phyloP scores from a whole-genome alignment of 2,888 invertebrate genomes.

The Gymnoscelis rufifasciata region DNA sequence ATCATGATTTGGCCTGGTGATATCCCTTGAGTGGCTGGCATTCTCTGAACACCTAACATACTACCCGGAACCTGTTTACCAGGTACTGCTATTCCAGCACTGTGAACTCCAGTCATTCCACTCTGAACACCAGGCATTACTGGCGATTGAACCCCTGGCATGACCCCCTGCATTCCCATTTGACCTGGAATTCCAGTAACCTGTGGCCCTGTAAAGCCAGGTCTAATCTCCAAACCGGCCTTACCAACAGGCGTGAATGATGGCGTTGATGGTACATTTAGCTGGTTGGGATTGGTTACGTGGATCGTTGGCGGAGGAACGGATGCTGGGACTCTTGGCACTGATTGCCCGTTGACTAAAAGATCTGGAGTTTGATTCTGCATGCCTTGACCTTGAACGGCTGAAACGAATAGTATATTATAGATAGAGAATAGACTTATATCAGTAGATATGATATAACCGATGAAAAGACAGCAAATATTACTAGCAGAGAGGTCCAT shows the following conservation, averaged over 20 bases:
- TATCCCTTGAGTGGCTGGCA: constrained; percentile 1
- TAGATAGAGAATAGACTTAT: not conserved
- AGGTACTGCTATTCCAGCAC: not conserved
- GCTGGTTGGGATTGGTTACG: constrained; percentile 35
- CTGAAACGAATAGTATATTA: not conserved
- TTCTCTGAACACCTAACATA: constrained; percentile 6
- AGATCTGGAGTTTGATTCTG: constrained; percentile 62
- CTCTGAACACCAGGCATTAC: not conserved
- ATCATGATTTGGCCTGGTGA: not conserved
- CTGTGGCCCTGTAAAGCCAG: constrained; percentile 8
- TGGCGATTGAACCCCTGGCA: not conserved
- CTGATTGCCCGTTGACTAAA: constrained; percentile 52
- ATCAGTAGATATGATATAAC: not conserved
- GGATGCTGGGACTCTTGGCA: constrained; percentile 24
- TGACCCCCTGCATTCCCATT: constrained; percentile 1
- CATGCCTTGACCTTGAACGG: constrained; percentile 7
- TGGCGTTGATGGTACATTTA: constrained; percentile 29
- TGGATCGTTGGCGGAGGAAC: constrained; percentile 16
- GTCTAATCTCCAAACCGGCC: constrained; percentile 18
- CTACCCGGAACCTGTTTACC: constrained; percentile 4
- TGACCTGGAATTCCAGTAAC: constrained; percentile 7
- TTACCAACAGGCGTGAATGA: constrained; percentile 18
- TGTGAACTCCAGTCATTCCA: constrained; percentile 9
- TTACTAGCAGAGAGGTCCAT: constrained; percentile 70
- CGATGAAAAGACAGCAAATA: not conserved